Evolutionary conservation across 2,113 vertebrate genomes (phyloP).

Genomic region (Drymodes brunneopygia): DNA sequence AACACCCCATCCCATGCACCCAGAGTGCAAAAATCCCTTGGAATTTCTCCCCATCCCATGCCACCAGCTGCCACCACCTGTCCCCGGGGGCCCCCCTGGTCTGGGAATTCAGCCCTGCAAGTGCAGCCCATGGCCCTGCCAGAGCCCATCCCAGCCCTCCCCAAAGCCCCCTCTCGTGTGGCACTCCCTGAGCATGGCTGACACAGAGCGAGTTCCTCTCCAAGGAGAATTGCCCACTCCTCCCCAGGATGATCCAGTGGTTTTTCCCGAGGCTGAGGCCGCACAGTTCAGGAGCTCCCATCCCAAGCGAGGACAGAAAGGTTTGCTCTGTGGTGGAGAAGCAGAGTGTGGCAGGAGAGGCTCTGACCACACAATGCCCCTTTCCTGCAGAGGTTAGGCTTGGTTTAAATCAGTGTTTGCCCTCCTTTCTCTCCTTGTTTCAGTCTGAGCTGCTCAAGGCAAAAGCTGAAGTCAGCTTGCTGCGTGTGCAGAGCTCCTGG

Average conservation of each 20-base stretch:
- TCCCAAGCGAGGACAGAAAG: not conserved
- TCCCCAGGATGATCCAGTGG: not conserved
- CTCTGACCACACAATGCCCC: not conserved
- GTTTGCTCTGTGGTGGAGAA: not conserved
- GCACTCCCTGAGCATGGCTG: not conserved
- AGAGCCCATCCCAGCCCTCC: not conserved
- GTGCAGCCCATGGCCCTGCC: not conserved
- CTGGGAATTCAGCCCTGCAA: not conserved
- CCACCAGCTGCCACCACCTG: not conserved
- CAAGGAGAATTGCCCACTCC: not conserved
- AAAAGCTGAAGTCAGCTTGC: conserved; percentile 1
- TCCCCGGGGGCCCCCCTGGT: fast-evolving
- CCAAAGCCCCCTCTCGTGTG: fast-evolving
- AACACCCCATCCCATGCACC: fast-evolving
- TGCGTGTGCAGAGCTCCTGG: not conserved
- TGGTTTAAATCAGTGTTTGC: conserved; percentile 27
- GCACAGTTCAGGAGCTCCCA: not conserved
- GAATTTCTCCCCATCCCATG: not conserved
- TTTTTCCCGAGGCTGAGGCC: not conserved
- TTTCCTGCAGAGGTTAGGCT: not conserved
- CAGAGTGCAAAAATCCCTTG: fast-evolving
- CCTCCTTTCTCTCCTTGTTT: conserved; percentile 1
- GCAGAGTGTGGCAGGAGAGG: not conserved
- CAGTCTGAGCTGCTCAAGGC: conserved; percentile 7
- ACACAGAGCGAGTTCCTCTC: not conserved